phyloP scores from a whole-genome alignment of 2,888 invertebrate species.

The Priocnemis perturbator region DNA sequence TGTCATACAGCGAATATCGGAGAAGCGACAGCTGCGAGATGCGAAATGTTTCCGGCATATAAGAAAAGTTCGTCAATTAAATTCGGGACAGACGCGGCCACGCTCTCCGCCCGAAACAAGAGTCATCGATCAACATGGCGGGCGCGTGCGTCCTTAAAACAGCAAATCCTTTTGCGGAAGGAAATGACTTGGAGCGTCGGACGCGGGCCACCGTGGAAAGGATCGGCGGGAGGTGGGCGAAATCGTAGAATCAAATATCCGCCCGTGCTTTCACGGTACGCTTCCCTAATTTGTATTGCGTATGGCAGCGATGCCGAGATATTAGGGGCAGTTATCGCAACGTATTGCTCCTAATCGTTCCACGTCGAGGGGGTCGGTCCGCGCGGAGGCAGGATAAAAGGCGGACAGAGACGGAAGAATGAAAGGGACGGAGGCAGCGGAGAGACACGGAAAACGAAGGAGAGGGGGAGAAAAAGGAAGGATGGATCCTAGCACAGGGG shows the following conservation, averaged over 20 bases:
- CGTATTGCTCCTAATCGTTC: constrained; percentile 75
- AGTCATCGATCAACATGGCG: no score
- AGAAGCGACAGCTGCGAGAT: no score
- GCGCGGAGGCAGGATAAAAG: constrained; percentile 31
- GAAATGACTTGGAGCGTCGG: not conserved
- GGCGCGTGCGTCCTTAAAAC: no score
- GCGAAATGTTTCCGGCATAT: no score
- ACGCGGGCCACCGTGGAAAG: not conserved
- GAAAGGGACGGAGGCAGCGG: constrained; percentile 16
- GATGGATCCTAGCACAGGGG: constrained; percentile 20
- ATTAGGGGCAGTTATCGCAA: constrained; percentile 74
- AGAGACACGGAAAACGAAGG: constrained; percentile 26
- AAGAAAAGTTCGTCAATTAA: no score
- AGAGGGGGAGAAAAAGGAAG: constrained; percentile 27
- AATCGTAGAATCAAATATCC: constrained; percentile 60
- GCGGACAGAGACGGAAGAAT: constrained; percentile 30
- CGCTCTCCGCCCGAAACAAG: no score
- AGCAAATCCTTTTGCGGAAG: no score
- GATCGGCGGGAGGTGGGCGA: constrained; percentile 36
- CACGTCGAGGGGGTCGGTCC: constrained; percentile 37
- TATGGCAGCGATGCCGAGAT: constrained; percentile 67
- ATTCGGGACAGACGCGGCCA: no score
- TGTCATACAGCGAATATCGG: no score
- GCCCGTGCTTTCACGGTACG: constrained; percentile 57
- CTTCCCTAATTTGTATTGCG: constrained; percentile 72